Base-by-base conservation (phyloP, 2,888 invertebrate genomes). In the Leptura quadrifasciata region DNA sequence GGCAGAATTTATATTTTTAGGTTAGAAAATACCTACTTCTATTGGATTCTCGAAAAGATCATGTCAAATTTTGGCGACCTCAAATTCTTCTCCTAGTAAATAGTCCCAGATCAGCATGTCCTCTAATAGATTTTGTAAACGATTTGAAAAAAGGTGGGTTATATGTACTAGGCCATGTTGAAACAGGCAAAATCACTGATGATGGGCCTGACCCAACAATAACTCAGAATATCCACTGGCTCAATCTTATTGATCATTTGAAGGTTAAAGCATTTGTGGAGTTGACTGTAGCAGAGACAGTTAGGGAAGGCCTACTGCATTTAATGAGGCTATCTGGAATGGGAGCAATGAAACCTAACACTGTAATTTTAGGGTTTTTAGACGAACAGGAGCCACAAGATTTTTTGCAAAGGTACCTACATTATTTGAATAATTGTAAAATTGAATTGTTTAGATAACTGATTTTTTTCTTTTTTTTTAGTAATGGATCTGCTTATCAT, bases 291-390 rank as follows among this genome's bases (percentile, higher is more conserved):
- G 95, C 98, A 0, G 91, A 92, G 74, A 93, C 94, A 0, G 94
- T 99, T 0, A 92, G 98, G 0, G 95, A 95, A 82, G 99, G 99
- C 2, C 92, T 98, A 58, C 96, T 96, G 76, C 98, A 99, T 89
- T 91, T 99, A 79, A 94, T 97, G 65, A 92, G 98, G 35, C 90
- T 98, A 76, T 94, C 97, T 0, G 99, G 99, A 2, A 94, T 99
- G 87, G 99, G 99, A 0, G 99, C 99, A 15, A 99, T 99, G 99
- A 99, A 99, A 88, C 98, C 99, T 0, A 99, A 99, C 87, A 99
- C 99, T 0, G 96, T 99, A 75, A 92, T 99, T 47, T 90, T 99
- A 61, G 99, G 99, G 18, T 99, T 98, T 90, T 93, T 97, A 80
- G 98, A 99, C 69, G 91, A 93, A 10, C 78, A 84, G 87, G 91